phyloP scores from a whole-genome alignment of 2,113 vertebrate species.

The Synodontis membranacea region DNA sequence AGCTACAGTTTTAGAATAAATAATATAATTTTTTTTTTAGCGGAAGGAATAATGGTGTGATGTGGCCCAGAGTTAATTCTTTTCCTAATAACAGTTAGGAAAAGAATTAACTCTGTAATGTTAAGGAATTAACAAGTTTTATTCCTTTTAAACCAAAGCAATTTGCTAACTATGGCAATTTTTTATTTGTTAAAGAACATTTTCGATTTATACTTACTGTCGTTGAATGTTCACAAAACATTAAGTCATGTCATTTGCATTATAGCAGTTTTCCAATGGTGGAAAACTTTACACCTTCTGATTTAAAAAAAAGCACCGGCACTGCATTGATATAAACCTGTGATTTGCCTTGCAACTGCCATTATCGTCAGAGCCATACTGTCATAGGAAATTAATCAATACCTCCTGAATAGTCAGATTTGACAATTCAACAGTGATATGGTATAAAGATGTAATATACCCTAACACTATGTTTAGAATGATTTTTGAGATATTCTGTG shows the following conservation, averaged over 20 bases:
- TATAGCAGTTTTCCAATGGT: neutral
- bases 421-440: neutral
- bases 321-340: neutral
- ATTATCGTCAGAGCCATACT: neutral
- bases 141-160: neutral
- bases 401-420: neutral
- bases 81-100: too few relatives aligned
- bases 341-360: neutral
- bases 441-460: neutral
- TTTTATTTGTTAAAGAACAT: neutral
- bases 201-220: neutral
- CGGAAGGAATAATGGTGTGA: neutral
- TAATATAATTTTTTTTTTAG: neutral
- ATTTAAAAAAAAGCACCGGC: too few relatives aligned
- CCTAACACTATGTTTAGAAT: neutral
- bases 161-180: neutral
- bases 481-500: neutral
- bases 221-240: neutral
- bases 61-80: neutral
- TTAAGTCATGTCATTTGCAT: neutral
- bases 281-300: too few relatives aligned
- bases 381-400: neutral
- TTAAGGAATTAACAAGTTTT: too few relatives aligned
- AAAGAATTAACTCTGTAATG: too few relatives aligned
- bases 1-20: neutral